Evolutionary conservation across 1,140 invertebrate species (phyloP), one percentile per base, ranked within the genome.

Genomic region (Ditylenchus dipsaci): DNA sequence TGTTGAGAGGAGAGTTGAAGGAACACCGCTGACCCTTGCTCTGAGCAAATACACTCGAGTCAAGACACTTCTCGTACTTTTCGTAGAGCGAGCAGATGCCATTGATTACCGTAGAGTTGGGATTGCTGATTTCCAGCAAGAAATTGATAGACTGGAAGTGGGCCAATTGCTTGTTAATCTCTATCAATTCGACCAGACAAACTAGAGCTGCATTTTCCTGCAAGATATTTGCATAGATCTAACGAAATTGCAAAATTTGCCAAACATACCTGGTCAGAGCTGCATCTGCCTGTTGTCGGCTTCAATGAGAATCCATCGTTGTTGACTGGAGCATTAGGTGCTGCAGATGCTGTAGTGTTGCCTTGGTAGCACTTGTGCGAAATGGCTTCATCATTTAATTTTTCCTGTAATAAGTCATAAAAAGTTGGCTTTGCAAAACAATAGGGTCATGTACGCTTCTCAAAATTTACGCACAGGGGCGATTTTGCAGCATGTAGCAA

Each of bases 1-100:
- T 73, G 61, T 81, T 81, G 23, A 81, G 65, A 33, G 79, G 79
- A 9, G 79, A 82, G 53, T 81, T 81, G 43, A 82, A 82, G n/a
- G 79, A 63, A 63, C 79, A 81, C 59, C 80, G 42, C 15, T 43
- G 19, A 8, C 71, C 64, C 11, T 64, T 47, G 27, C 43, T 69
- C 58, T 67, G 45, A 9, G 53, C n/a, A 49, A 81, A 81, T 43
- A 81, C 80, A 60, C 60, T 75, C 1, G 73, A 59, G 21, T 67
- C 29, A 8, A 81, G 67, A 63, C 79, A 81, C 23, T 72, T 66
- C 53, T 81, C 78, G 60, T 81, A 81, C 17, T 69, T 61, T 21
- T 63, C 72, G 66, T 79, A 81, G n/a, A 81, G 49, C 19, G 53
- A 47, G 67, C 79, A 81, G 38, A 81, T 74, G 8, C 59, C 13